Evolutionary conservation across 2,888 invertebrate genomes (phyloP), one percentile per base, ranked within the genome.

Genomic region (Ectobius pallidus): DNA sequence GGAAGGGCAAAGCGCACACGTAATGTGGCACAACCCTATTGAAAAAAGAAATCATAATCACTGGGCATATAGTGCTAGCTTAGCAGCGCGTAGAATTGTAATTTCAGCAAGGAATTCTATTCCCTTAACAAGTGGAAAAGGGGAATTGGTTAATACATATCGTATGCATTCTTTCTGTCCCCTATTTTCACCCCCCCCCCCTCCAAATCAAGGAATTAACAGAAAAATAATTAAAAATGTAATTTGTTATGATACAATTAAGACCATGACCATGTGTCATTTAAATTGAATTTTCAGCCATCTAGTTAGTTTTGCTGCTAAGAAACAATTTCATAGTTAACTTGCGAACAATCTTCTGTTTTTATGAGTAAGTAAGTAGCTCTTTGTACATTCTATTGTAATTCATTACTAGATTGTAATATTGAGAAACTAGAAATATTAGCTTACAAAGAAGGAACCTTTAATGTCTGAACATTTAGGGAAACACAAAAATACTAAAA

Each of bases 381-480:
- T 25, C 11, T 25, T 46, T 52, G 7, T 25, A 52, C 25, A 25
- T 1, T 25, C 39, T 14, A 39, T 39, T 39, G 14, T 14, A 39
- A 9, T 14, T 52, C 52, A 25, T 52, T 18, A 25, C 11, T 52
- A 52, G 52, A 9, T 52, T 14, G 3, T 52, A 25, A 52, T 25
- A 52, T n/a, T n/a, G n/a, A 49, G 25, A 52, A 25, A 25, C 52
- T 52, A 52, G 52, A 52, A 16, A 11, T 25, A 25, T n/a, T 25
- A 52, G 25, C 49, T 49, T 39, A 62, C 14, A 62, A 14, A 20
- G 25, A 25, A 39, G 34, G 11, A 39, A 39, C 63, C 42, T 63
- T 63, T 63, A 34, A 46, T 65, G 65, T 65, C 46, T 65, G 65
- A 65, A 65, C 30, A 65, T 44, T 65, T 65, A 65, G 65, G 65